A percentile compares a stretch with the other conserved stretches of the same genome.
Evolutionary conservation across 2,888 invertebrate genomes (phyloP).

Genomic region (Carpatolechia fugitivella): DNA sequence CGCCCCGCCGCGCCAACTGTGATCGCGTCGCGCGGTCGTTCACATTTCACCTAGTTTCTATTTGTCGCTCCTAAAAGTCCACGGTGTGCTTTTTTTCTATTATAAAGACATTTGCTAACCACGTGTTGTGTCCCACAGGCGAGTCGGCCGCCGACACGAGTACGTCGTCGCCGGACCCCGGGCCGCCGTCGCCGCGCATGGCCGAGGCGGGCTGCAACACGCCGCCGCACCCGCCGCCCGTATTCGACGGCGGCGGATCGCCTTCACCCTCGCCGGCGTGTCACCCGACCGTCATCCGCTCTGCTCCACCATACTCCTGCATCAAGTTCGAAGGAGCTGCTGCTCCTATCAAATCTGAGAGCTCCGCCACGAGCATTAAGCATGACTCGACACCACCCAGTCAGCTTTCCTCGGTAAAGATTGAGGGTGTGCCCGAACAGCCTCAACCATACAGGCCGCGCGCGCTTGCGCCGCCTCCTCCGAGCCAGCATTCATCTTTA

Average conservation of each 20-base stretch:
- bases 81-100: constrained; percentile 60
- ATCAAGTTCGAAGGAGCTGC: constrained; percentile 79
- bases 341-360: constrained; percentile 55
- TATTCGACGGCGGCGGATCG: constrained; percentile 73
- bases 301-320: constrained; percentile 79
- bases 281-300: constrained; percentile 77
- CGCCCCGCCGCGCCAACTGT: constrained; percentile 66
- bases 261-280: constrained; percentile 64
- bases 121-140: constrained; percentile 77
- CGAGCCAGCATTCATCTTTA: constrained; percentile 57
- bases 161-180: constrained; percentile 94
- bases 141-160: constrained; percentile 96
- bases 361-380: constrained; percentile 47
- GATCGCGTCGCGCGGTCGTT: constrained; percentile 72
- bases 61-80: constrained; percentile 65
- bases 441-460: constrained; percentile 63
- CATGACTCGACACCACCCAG: constrained; percentile 50
- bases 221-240: constrained; percentile 79
- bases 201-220: constrained; percentile 82
- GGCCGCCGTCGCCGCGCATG: constrained; percentile 91
- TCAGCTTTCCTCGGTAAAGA: constrained; percentile 71
- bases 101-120: constrained; percentile 52
- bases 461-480: constrained; percentile 63
- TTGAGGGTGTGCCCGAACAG: constrained; percentile 55
- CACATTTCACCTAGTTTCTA: constrained; percentile 79